Evolutionary conservation across 2,888 invertebrate species (phyloP).

Genomic region (Drosophila nr. medialis): DNA sequence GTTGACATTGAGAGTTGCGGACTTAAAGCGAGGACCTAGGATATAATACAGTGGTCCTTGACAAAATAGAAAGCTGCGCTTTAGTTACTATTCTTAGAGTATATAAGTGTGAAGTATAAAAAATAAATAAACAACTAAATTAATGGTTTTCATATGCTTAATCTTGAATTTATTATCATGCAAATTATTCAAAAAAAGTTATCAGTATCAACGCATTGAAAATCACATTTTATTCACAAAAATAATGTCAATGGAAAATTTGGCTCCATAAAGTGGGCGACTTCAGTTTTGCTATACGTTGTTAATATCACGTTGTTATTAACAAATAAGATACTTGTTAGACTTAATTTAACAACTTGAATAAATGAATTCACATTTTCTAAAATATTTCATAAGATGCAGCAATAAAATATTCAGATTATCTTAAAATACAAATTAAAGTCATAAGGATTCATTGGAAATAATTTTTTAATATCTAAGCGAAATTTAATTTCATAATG

Average conservation of each 20-base stretch:
- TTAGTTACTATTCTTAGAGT: neutral
- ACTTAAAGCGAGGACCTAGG: conserved; percentile 43
- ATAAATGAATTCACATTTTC: neutral
- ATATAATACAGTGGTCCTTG: neutral
- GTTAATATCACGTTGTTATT: neutral
- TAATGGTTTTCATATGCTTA: neutral
- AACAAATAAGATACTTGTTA: neutral
- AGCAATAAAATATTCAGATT: neutral
- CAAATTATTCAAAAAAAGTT: neutral
- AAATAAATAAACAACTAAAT: neutral
- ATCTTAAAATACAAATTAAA: neutral
- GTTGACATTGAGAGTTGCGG: conserved; percentile 34
- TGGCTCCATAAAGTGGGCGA: neutral
- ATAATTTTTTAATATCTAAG: neutral
- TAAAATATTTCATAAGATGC: neutral
- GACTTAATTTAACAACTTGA: neutral
- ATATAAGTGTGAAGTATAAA: neutral
- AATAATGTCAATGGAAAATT: neutral
- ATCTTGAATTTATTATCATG: neutral
- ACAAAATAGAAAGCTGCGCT: neutral
- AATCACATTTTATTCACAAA: neutral
- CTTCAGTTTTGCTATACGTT: neutral
- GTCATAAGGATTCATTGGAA: neutral
- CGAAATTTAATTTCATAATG: conserved; percentile 7
- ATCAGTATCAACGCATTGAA: too few species aligned